A percentile compares a stretch with the other conserved stretches of the same genome.
These are phyloP conservation scores for Mionectes olivaceus DNA, from an alignment of 2,797 vertebrate species.

Conservation along the genomic window DNA sequence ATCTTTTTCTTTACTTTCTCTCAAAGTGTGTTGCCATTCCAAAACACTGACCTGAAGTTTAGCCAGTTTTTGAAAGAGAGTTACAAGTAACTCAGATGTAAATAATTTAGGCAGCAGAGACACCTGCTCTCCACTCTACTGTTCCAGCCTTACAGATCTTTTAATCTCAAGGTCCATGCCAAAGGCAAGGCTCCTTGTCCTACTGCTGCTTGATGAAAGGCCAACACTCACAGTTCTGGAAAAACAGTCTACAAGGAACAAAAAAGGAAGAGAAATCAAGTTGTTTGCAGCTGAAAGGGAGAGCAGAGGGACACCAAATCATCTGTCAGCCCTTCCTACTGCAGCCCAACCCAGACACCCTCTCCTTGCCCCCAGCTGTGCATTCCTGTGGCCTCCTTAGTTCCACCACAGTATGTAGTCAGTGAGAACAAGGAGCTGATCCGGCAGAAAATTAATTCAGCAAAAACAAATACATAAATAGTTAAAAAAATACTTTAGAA, in stretches of 20 bases:
- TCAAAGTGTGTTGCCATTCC: not conserved
- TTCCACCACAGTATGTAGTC: not conserved
- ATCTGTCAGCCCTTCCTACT: not conserved
- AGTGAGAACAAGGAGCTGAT: constrained; percentile 6
- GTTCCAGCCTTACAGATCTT: not conserved
- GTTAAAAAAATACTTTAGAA: not conserved
- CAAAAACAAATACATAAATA: not conserved
- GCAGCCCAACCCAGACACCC: constrained; percentile 11
- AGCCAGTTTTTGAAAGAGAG: not conserved
- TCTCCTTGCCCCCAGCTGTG: constrained; percentile 46
- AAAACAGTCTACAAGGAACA: not conserved
- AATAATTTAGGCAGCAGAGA: not conserved
- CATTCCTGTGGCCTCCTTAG: constrained; percentile 40
- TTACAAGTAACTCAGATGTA: not conserved
- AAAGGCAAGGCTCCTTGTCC: not conserved
- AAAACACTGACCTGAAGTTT: not conserved
- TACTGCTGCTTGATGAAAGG: not conserved
- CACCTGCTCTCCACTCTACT: not conserved
- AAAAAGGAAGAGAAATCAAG: not conserved
- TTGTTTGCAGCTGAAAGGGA: not conserved
- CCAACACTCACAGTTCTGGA: not conserved
- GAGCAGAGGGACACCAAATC: not conserved
- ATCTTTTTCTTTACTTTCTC: not conserved
- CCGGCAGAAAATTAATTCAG: constrained; percentile 22
- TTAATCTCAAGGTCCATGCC: not conserved